phyloP scores from a whole-genome alignment of 2,113 vertebrate species.

The Helogale parvula region DNA sequence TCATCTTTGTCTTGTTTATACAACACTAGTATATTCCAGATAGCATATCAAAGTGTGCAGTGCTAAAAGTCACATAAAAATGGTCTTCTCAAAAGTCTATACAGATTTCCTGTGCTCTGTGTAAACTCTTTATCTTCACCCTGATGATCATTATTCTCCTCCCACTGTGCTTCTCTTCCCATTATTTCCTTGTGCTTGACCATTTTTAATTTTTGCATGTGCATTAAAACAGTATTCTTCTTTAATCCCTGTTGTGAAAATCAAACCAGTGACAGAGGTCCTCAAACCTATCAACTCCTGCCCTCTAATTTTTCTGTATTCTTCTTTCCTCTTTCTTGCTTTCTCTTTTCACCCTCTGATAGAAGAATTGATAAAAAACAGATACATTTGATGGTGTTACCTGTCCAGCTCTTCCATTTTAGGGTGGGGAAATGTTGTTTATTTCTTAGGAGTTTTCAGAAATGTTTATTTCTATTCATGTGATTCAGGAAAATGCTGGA shows the following conservation, averaged over 20 bases:
- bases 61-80: background rate
- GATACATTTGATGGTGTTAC: background rate
- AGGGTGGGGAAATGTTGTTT: background rate
- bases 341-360: background rate
- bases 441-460: background rate
- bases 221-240: background rate
- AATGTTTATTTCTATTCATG: background rate
- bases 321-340: background rate
- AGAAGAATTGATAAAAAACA: background rate
- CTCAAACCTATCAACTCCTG: background rate
- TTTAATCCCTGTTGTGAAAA: background rate
- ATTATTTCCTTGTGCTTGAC: background rate
- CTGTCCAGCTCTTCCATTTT: background rate
- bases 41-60: background rate
- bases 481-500: background rate
- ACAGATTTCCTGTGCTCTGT: too few relatives aligned
- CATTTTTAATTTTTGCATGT: background rate
- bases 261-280: background rate
- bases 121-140: background rate
- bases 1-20: background rate
- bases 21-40: background rate
- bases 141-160: background rate
- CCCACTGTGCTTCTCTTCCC: too few relatives aligned
- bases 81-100: background rate
- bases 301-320: background rate